These are phyloP conservation scores for Perognathus longimembris DNA, from an alignment of 2,113 vertebrate genomes.

Conservation along the genomic window DNA sequence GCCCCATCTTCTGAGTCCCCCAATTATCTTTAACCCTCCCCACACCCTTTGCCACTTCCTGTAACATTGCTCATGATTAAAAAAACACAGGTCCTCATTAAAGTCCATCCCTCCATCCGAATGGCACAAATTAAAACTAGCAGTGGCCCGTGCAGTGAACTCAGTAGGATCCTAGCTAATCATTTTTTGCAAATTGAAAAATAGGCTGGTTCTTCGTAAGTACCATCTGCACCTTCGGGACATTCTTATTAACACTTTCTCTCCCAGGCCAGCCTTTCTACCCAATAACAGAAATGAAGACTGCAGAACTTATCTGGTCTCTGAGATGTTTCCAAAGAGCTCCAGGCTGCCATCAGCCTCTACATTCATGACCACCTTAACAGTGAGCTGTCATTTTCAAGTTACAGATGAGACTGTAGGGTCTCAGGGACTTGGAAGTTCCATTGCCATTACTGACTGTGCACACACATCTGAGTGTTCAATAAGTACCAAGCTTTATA, in stretches of 20 bases:
- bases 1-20: slow-evolving; percentile 25
- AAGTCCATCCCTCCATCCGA: slow-evolving; percentile 71
- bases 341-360: not conserved
- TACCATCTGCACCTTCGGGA: slow-evolving; percentile 70
- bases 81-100: slow-evolving; percentile 82
- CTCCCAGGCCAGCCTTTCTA: slow-evolving; percentile 55
- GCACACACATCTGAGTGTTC: not conserved
- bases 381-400: not conserved
- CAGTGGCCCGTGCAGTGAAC: slow-evolving; percentile 76
- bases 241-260: slow-evolving; percentile 73
- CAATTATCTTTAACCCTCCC: slow-evolving; percentile 66
- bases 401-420: not conserved
- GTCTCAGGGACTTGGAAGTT: not conserved
- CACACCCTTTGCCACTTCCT: slow-evolving; percentile 68
- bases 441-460: not conserved
- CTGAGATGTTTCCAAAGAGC: slow-evolving; percentile 30
- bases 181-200: slow-evolving; percentile 84
- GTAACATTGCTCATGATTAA: slow-evolving; percentile 74
- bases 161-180: slow-evolving; percentile 80
- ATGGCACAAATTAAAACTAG: slow-evolving; percentile 83
- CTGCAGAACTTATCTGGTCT: not conserved
- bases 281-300: slow-evolving; percentile 42
- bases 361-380: not conserved
- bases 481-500: not conserved
- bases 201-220: slow-evolving; percentile 71